Evolutionary conservation across 2,888 invertebrate genomes (phyloP).

Genomic region (Eupithecia inturbata): DNA sequence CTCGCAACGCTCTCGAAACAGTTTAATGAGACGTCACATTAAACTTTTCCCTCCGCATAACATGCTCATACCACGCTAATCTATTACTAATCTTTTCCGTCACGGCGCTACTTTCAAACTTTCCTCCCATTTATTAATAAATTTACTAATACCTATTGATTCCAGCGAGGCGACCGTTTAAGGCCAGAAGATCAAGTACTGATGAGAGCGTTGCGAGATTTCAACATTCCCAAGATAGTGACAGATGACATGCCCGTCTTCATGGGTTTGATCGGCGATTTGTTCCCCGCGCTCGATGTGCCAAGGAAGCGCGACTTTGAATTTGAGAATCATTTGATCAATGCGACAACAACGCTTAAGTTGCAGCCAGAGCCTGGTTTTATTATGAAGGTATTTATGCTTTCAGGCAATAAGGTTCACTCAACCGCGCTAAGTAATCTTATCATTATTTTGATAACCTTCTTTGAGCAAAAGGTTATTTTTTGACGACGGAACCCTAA

Average conservation of each 20-base stretch:
- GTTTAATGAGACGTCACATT: too few relatives aligned
- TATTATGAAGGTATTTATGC: constrained; percentile 85
- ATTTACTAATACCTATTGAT: background rate
- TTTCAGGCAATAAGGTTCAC: background rate
- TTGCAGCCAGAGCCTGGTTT: constrained; percentile 96
- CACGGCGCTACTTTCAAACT: background rate
- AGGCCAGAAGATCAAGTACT: constrained; percentile 96
- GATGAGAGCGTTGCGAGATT: constrained; percentile 96
- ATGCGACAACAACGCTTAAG: constrained; percentile 91
- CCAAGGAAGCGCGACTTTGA: constrained; percentile 93
- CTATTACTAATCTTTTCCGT: background rate
- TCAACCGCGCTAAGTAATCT: too few relatives aligned
- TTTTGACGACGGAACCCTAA: too few relatives aligned
- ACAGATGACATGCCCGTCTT: constrained; percentile 96
- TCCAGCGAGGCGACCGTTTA: constrained; percentile 87
- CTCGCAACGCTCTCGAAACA: too few relatives aligned
- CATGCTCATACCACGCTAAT: background rate
- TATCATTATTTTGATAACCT: too few relatives aligned
- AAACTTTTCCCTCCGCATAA: background rate
- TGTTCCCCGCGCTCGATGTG: constrained; percentile 96
- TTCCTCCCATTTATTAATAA: background rate
- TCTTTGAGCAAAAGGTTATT: too few relatives aligned
- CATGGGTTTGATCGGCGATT: constrained; percentile 96
- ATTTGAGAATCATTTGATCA: constrained; percentile 91
- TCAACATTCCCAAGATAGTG: constrained; percentile 97